Base-by-base conservation (phyloP, 2,888 invertebrate genomes). In the Theretra japonica region DNA sequence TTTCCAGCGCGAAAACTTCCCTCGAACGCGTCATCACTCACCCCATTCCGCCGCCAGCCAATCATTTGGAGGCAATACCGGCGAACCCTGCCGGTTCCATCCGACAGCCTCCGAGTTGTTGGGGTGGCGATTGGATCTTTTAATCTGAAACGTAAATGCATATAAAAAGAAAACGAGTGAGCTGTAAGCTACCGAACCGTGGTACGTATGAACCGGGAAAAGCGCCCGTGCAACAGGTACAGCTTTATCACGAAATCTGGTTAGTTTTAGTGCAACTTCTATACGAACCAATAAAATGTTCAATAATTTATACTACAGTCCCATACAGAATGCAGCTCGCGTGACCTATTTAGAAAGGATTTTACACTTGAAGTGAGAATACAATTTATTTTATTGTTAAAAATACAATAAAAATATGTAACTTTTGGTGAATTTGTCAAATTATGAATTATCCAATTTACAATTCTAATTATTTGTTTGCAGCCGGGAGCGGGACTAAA, bases 101-200 rank as follows among this genome's bases (percentile, higher is more conserved):
- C 85, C 94, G 94, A 88, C 78, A 74, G 76, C 77, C 75, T 71
- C 87, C 93, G 94, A 92, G 78, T 79, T 79, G 77, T 79, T 80
- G 85, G 91, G 90, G 91, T 91, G 92, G 87, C 88, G 89, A 93
- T 93, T 92, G 90, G 93, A 90, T 93, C 91, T 92, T 93, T 93
- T 94, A 94, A 94, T 94, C 93, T 93, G 90, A 90, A 94, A 93
- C 90, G 92, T 89, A 93, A 94, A 94, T 93, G 94, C 94, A 93
- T 88, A 89, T 86, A 92, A 92, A 93, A 94, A 91, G 89, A 89
- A 90, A 90, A 90, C 88, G 88, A 88, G 84, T 77, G 84, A 83
- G 85, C 84, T 85, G 87, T 87, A 87, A 89, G 89, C 87, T 84
- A 88, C 84, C 84, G 84, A 85, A 84, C 86, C 88, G 84, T 86